Percentiles rank a stretch among this genome's conserved stretches.
These are phyloP conservation scores for Agrochola litura DNA, from an alignment of 2,888 invertebrate genomes.

Conservation along the genomic window DNA sequence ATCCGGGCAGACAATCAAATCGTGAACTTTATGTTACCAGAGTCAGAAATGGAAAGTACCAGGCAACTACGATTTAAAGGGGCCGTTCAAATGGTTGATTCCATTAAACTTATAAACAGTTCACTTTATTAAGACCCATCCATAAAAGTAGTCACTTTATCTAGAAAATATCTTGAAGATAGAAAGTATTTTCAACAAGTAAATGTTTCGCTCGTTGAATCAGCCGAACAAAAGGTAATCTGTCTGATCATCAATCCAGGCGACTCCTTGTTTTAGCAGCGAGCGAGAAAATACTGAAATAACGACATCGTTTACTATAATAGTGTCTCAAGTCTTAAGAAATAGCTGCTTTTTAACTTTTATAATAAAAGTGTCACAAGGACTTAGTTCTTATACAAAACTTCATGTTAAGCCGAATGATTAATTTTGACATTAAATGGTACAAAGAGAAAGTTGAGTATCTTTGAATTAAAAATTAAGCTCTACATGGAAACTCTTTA, in stretches of 20 bases:
- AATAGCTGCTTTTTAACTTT: conserved; percentile 37
- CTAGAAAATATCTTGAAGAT: conserved; percentile 37
- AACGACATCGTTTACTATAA: conserved; percentile 41
- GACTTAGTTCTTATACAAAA: conserved; percentile 6
- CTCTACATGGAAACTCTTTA: background rate
- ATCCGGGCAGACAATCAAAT: conserved; percentile 29
- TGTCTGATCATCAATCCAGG: conserved; percentile 46
- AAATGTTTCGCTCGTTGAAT: conserved; percentile 41
- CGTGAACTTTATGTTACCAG: conserved; percentile 12
- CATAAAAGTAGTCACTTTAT: conserved; percentile 29
- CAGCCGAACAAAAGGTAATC: conserved; percentile 48
- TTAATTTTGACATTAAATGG: conserved; percentile 24
- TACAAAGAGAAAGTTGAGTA: conserved; percentile 10
- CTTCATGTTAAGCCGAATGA: conserved; percentile 7
- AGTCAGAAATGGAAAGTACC: conserved; percentile 34
- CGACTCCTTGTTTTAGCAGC: conserved; percentile 9
- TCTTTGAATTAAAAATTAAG: conserved; percentile 12
- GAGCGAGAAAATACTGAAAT: conserved; percentile 42
- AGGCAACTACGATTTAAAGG: conserved; percentile 16
- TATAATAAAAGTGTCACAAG: conserved; percentile 32
- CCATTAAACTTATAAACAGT: conserved; percentile 25
- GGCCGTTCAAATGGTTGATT: background rate
- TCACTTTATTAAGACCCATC: conserved; percentile 16
- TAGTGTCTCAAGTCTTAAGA: conserved; percentile 11
- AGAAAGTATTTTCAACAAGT: conserved; percentile 41